These are phyloP conservation scores for Caprella mutica DNA, from an alignment of 2,888 invertebrate genomes.

Conservation along the genomic window DNA sequence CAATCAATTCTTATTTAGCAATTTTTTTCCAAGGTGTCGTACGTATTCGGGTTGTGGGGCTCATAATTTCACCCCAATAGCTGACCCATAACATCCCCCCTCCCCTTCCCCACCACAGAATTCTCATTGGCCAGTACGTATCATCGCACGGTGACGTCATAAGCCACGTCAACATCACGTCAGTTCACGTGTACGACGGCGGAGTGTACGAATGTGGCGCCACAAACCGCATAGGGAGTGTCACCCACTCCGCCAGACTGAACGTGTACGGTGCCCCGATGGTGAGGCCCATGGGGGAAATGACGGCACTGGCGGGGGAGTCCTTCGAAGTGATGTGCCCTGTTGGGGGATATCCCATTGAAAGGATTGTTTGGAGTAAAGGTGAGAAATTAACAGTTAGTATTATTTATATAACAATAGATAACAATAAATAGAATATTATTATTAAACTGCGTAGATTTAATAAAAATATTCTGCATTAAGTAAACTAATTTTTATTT, in stretches of 20 bases:
- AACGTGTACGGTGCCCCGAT: conserved; percentile 71
- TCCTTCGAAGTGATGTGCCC: conserved; percentile 77
- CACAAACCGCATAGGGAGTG: conserved; percentile 59
- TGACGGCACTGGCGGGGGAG: conserved; percentile 72
- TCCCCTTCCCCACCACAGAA: no score
- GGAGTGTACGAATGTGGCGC: conserved; percentile 67
- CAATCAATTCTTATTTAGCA: no score
- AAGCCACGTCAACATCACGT: conserved; percentile 70
- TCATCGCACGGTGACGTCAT: conserved; percentile 68
- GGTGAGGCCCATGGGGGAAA: conserved; percentile 72
- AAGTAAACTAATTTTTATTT: no score
- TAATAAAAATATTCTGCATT: no score
- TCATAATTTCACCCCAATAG: no score
- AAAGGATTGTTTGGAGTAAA: conserved; percentile 21
- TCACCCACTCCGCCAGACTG: conserved; percentile 71
- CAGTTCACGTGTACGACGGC: conserved; percentile 65
- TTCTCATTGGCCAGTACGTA: conserved; percentile 61
- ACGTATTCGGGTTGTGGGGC: no score
- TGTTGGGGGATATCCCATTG: conserved; percentile 39
- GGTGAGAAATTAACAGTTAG: conserved; percentile 4
- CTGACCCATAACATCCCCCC: no score
- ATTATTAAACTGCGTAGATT: no score
- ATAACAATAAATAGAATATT: no score
- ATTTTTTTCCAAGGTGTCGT: no score
- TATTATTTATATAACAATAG: no score